Percentiles rank a stretch among this genome's conserved stretches.
These are phyloP conservation scores for Wiebesia pumilae DNA, from an alignment of 1,140 invertebrate species.

Conservation along the genomic window DNA sequence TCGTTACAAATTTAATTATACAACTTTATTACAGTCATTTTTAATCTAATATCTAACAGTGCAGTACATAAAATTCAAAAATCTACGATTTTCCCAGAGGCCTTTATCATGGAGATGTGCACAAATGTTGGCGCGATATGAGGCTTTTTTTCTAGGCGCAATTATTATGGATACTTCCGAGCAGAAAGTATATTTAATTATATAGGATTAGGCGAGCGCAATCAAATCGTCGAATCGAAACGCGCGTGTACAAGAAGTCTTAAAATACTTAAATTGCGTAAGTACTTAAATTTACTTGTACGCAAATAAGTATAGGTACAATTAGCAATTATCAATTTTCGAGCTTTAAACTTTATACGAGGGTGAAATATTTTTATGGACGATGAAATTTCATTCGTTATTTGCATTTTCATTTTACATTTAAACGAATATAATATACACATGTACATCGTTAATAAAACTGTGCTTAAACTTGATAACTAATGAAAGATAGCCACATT, in stretches of 20 bases:
- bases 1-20: background rate
- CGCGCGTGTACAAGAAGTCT: background rate
- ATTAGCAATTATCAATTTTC: background rate
- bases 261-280: background rate
- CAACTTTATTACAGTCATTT: background rate
- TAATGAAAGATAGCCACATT: background rate
- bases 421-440: background rate
- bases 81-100: background rate
- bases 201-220: constrained; percentile 22
- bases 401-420: background rate
- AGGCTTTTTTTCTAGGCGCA: constrained; percentile 28
- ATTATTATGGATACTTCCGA: constrained; percentile 46
- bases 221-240: constrained; percentile 35
- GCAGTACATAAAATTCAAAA: background rate
- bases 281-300: background rate
- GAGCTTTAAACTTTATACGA: background rate
- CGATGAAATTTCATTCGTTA: background rate
- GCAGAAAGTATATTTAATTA: constrained; percentile 42
- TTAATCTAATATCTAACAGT: constrained; percentile 9
- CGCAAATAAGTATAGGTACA: background rate
- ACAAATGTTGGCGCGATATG: background rate
- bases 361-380: background rate
- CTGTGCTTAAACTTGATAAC: background rate
- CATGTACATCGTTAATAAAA: background rate
- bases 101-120: background rate